Conservation (phyloP, 2,113 vertebrate species). For the Pseudolaguvia tuberculata region DNA sequence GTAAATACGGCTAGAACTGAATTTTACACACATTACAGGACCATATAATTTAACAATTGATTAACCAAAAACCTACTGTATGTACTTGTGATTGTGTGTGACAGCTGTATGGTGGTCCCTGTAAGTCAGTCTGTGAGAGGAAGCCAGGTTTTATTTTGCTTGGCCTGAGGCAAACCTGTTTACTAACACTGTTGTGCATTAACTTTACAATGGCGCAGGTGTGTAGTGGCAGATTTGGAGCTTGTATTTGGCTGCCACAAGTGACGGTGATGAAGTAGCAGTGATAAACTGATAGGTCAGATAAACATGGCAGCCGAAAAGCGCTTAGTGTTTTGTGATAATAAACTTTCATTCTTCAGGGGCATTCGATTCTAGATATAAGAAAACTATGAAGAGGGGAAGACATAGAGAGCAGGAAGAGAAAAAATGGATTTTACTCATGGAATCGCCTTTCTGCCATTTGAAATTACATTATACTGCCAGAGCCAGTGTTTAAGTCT, state of each 20-base stretch:
- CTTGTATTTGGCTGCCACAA: constrained; percentile 83
- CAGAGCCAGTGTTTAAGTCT: constrained; percentile 53
- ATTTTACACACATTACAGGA: background rate
- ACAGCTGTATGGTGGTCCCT: constrained; percentile 23
- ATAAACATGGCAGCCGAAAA: constrained; percentile 72
- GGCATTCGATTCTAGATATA: constrained; percentile 49
- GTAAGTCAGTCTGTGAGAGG: constrained; percentile 33
- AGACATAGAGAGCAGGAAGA: constrained; percentile 8
- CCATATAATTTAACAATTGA: background rate
- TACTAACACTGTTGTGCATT: constrained; percentile 60
- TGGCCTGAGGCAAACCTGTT: constrained; percentile 72
- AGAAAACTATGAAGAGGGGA: constrained; percentile 47
- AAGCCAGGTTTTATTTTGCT: constrained; percentile 51
- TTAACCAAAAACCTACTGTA: background rate
- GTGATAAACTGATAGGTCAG: constrained; percentile 87
- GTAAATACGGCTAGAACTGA: background rate
- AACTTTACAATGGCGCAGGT: constrained; percentile 72
- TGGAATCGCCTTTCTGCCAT: constrained; percentile 36
- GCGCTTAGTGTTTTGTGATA: constrained; percentile 74
- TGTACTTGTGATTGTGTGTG: constrained; percentile 31
- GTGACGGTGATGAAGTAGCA: constrained; percentile 85
- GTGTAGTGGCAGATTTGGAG: constrained; percentile 78
- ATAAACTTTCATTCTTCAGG: constrained; percentile 73
- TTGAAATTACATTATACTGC: constrained; percentile 51
- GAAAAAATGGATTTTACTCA: constrained; percentile 22